phyloP scores from a whole-genome alignment of 1,140 invertebrate species.

The Potamilus streckersoni region DNA sequence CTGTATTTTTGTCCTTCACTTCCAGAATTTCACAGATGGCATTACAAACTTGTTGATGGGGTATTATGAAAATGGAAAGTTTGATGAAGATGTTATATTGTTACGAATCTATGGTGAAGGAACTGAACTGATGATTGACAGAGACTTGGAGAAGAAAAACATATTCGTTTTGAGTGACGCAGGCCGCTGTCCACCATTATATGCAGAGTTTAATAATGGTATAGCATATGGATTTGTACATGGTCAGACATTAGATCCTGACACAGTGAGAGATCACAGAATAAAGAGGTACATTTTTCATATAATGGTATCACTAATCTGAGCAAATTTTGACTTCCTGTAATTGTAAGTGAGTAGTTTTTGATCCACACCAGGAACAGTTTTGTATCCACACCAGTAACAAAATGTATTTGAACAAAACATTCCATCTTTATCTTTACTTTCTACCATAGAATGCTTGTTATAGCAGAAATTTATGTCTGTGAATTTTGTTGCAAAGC shows the following conservation, averaged over 20 bases:
- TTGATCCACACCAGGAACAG: not conserved
- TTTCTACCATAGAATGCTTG: no score
- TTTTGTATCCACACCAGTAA: not conserved
- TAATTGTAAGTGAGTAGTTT: not conserved
- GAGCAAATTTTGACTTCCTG: no score
- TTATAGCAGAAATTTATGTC: no score
- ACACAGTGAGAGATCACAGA: slow-evolving; percentile 75
- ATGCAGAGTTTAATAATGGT: slow-evolving; percentile 94
- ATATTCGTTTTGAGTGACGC: slow-evolving; percentile 74
- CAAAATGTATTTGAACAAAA: not conserved
- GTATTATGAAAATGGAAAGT: slow-evolving; percentile 75
- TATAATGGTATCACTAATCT: not conserved
- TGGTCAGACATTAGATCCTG: slow-evolving; percentile 81
- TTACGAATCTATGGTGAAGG: slow-evolving; percentile 94
- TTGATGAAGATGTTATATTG: slow-evolving; percentile 78
- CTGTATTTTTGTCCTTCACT: not conserved
- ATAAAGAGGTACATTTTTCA: slow-evolving; percentile 45
- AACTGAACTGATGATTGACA: slow-evolving; percentile 92
- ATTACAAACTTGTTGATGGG: slow-evolving; percentile 94
- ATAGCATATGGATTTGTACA: slow-evolving; percentile 92
- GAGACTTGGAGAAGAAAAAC: slow-evolving; percentile 82
- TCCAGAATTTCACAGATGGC: slow-evolving; percentile 91
- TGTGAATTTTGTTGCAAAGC: no score
- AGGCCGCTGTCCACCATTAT: slow-evolving; percentile 86
- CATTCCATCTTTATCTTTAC: not conserved